These are phyloP conservation scores for Acanthornis magna DNA, from an alignment of 2,797 vertebrate genomes.

Conservation along the genomic window DNA sequence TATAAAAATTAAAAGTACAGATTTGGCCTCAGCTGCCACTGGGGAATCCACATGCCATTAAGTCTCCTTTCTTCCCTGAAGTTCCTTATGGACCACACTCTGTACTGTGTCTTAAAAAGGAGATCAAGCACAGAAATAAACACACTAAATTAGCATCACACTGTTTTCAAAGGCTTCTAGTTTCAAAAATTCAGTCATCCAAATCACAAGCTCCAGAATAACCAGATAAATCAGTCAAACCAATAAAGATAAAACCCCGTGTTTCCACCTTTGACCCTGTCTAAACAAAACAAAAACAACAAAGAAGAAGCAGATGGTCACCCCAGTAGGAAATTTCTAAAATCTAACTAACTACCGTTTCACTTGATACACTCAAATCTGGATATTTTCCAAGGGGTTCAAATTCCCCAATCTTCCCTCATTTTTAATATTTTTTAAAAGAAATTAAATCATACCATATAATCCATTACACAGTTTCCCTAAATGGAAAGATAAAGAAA, in stretches of 20 bases:
- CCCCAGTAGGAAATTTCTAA: not conserved
- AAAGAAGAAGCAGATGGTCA: not conserved
- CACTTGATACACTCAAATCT: not conserved
- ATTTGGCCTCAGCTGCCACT: not conserved
- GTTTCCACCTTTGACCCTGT: not conserved
- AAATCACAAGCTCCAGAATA: not conserved
- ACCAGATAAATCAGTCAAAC: not conserved
- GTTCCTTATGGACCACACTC: not conserved
- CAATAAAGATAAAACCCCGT: not conserved
- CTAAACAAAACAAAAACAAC: not conserved
- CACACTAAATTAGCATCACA: not conserved
- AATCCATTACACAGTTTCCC: constrained; percentile 92
- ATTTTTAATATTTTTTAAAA: not conserved
- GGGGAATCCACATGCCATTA: not conserved
- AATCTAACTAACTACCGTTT: not conserved
- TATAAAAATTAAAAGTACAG: not conserved
- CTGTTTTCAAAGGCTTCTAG: not conserved
- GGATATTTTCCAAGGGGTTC: not conserved
- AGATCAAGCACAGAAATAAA: not conserved
- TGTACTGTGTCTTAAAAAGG: not conserved
- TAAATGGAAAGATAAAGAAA: constrained; percentile 90
- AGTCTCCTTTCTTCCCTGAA: not conserved
- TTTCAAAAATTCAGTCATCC: not conserved
- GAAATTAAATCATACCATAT: constrained; percentile 80
- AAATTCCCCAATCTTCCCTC: not conserved